A percentile compares a stretch with the other conserved stretches of the same genome.
Evolutionary conservation across 2,888 invertebrate genomes (phyloP).

Genomic region (Agriopis marginaria): DNA sequence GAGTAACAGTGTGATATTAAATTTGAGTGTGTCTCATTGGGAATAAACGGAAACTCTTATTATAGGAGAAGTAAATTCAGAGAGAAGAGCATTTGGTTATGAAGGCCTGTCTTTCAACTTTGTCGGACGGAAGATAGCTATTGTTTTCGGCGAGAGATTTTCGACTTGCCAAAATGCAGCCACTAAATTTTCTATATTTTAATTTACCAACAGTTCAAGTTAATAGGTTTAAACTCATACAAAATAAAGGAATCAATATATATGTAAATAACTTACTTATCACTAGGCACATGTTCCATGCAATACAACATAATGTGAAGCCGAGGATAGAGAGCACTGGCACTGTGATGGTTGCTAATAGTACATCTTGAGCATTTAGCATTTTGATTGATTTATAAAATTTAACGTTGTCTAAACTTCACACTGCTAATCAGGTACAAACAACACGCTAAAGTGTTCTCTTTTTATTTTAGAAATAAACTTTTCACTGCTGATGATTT

Average conservation of each 20-base stretch:
- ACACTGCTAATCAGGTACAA: not conserved
- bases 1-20: no score
- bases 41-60: no score
- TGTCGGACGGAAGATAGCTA: no score
- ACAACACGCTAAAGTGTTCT: not conserved
- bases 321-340: conserved; percentile 13
- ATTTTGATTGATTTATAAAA: not conserved
- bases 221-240: not conserved
- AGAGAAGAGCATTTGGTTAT: no score
- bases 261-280: conserved; percentile 1
- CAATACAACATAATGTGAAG: conserved; percentile 5
- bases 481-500: not conserved
- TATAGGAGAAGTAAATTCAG: no score
- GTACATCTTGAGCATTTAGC: not conserved
- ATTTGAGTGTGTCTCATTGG: no score
- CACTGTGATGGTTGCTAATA: not conserved
- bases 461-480: no score
- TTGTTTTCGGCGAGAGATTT: no score
- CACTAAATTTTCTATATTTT: no score
- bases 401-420: not conserved
- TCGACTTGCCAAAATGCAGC: no score
- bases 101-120: no score
- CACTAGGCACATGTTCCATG: not conserved
- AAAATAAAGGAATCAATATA: not conserved
- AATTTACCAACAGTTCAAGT: not conserved